phyloP scores from a whole-genome alignment of 1,140 invertebrate species.

The Venturia canescens region DNA sequence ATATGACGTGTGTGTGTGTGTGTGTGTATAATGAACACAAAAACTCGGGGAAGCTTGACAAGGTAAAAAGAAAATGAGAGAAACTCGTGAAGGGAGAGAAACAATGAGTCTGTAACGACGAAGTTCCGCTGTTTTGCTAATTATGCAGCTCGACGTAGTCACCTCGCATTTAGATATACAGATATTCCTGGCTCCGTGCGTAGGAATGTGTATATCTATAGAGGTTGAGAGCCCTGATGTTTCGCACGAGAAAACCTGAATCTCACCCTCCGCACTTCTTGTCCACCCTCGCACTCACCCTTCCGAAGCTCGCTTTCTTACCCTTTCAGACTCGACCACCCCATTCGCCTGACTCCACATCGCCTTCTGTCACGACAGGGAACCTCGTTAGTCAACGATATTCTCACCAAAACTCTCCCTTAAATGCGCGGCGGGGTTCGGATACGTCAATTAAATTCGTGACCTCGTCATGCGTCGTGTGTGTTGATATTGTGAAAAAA shows the following conservation, averaged over 20 bases:
- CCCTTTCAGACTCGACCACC: slow-evolving; percentile 39
- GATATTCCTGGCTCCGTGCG: no score
- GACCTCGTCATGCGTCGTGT: neutral
- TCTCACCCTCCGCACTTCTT: slow-evolving; percentile 17
- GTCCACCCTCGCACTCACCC: neutral
- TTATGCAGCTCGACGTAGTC: slow-evolving; percentile 60
- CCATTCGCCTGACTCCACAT: slow-evolving; percentile 54
- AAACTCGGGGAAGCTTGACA: slow-evolving; percentile 48
- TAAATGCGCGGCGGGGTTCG: neutral
- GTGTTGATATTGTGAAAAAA: no score
- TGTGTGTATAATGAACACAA: neutral
- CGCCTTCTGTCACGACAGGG: slow-evolving; percentile 58
- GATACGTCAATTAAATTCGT: slow-evolving; percentile 31
- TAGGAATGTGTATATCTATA: neutral
- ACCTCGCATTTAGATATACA: no score
- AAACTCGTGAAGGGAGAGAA: slow-evolving; percentile 38
- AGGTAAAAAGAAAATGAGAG: slow-evolving; percentile 26
- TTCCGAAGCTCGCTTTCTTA: slow-evolving; percentile 38
- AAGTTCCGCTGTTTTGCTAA: slow-evolving; percentile 69
- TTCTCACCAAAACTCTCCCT: slow-evolving; percentile 29
- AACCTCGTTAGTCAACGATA: slow-evolving; percentile 63
- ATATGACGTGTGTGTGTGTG: neutral
- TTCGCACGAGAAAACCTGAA: neutral
- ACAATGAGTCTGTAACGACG: slow-evolving; percentile 62
- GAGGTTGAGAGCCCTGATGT: neutral